These are phyloP conservation scores for Scaptodrosophila latifasciaeformis DNA, from an alignment of 2,888 invertebrate species.

Conservation along the genomic window DNA sequence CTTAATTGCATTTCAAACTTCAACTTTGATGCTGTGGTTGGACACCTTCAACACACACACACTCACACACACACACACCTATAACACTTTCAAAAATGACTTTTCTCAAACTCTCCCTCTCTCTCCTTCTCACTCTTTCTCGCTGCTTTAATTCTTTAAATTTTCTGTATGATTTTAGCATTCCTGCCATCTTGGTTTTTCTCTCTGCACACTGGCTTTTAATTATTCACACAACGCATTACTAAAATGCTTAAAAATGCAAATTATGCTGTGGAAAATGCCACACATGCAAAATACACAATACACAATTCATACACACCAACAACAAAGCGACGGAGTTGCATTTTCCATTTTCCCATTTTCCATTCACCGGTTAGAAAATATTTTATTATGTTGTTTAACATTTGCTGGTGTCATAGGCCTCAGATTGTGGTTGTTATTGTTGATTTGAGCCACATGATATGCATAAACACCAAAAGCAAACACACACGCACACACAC, in stretches of 20 bases:
- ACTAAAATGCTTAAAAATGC: conserved; percentile 64
- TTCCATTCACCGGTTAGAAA: too few relatives aligned
- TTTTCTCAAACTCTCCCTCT: too few relatives aligned
- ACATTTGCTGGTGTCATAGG: conserved; percentile 43
- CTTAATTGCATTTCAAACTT: conserved; percentile 47
- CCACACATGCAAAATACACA: conserved; percentile 51
- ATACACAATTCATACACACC: conserved; percentile 53
- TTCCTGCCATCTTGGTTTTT: neutral
- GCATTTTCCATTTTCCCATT: too few relatives aligned
- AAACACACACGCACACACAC: conserved; percentile 11
- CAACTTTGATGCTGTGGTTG: neutral
- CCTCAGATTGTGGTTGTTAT: conserved; percentile 20
- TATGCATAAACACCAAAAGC: conserved; percentile 25
- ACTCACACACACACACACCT: too few relatives aligned
- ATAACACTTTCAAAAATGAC: too few relatives aligned
- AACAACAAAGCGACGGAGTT: neutral
- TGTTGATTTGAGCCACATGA: conserved; percentile 44
- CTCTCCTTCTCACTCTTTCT: too few relatives aligned
- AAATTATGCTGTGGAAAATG: conserved; percentile 60
- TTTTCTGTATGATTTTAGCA: too few relatives aligned
- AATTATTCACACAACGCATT: conserved; percentile 61
- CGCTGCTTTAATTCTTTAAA: neutral
- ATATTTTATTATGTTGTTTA: conserved; percentile 46
- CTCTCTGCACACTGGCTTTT: conserved; percentile 43
- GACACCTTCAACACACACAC: neutral